Percentiles rank a stretch among this genome's conserved stretches.
Evolutionary conservation across 1,140 invertebrate genomes (phyloP).

Genomic region (Brevipalpus yothersi): DNA sequence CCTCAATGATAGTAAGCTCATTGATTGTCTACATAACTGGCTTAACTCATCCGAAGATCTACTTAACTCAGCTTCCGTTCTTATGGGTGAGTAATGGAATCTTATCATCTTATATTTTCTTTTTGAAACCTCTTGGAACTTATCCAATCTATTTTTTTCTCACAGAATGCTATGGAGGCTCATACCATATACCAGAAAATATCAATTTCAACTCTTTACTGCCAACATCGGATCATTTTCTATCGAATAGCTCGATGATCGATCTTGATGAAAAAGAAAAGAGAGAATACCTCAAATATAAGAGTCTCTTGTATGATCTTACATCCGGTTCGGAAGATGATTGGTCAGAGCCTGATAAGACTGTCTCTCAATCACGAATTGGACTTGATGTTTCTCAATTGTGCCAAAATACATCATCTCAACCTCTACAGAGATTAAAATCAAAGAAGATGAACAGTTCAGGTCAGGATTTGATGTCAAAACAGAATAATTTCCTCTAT

Average conservation of each 20-base stretch:
- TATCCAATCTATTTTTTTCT: background rate
- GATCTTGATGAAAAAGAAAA: background rate
- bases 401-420: background rate
- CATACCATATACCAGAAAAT: background rate
- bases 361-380: background rate
- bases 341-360: background rate
- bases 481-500: too few relatives aligned
- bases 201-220: background rate
- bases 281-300: background rate
- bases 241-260: background rate
- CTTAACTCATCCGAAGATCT: background rate
- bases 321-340: background rate
- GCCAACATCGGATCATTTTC: background rate
- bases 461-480: too few relatives aligned
- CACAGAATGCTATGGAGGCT: background rate
- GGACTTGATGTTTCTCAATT: background rate
- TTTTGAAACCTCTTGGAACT: background rate
- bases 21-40: background rate
- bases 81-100: background rate
- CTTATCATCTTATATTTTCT: background rate
- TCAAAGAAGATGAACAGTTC: too few relatives aligned
- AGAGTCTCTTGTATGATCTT: background rate
- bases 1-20: background rate
- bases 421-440: too few relatives aligned
- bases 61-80: background rate